Conservation (phyloP, 2,797 vertebrate species). For the Heliangelus exortis region DNA sequence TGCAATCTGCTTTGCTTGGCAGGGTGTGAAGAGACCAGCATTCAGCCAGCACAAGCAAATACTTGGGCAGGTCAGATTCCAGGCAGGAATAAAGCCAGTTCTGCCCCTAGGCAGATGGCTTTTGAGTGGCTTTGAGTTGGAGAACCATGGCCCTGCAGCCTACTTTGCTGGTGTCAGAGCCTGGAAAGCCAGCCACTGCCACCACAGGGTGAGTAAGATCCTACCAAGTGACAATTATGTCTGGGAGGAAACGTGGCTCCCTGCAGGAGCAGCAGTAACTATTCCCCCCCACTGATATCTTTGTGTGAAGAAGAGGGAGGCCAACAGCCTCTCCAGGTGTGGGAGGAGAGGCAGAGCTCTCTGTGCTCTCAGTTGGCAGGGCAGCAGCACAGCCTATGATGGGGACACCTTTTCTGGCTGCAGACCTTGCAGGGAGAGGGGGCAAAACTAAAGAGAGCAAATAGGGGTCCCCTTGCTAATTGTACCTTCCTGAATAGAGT, state of each 20-base stretch:
- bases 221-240: not conserved
- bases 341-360: not conserved
- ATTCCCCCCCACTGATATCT: not conserved
- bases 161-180: not conserved
- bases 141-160: not conserved
- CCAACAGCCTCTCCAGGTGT: not conserved
- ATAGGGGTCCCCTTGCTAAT: not conserved
- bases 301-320: not conserved
- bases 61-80: not conserved
- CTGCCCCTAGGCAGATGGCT: not conserved
- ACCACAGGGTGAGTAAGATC: not conserved
- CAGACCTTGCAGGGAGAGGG: not conserved
- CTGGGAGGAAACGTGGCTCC: not conserved
- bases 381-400: not conserved
- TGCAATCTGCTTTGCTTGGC: not conserved
- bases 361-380: not conserved
- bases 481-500: not conserved
- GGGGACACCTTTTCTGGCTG: not conserved
- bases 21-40: not conserved
- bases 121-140: not conserved
- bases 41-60: not conserved
- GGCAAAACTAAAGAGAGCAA: not conserved
- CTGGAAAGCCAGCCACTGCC: conserved; percentile 1
- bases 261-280: not conserved
- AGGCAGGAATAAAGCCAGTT: not conserved